phyloP scores from a whole-genome alignment of 1,140 invertebrate genomes.

The Saccostrea echinata region DNA sequence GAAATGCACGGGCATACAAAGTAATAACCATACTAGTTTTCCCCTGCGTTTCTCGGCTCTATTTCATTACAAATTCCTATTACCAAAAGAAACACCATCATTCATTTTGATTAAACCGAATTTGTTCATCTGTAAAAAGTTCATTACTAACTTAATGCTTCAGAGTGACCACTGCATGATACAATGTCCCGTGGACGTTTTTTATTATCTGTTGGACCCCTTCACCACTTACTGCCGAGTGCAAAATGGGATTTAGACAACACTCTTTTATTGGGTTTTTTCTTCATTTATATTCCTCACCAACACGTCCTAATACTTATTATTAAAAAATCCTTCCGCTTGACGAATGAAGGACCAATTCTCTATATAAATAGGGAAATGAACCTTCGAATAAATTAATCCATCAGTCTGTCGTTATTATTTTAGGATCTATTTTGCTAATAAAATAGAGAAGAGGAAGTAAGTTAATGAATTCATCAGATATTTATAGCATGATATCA shows the following conservation, averaged over 20 bases:
- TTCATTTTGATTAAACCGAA: conserved; percentile 23
- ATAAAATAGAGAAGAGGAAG: too few relatives aligned
- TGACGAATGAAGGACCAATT: not conserved
- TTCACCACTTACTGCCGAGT: not conserved
- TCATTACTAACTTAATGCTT: not conserved
- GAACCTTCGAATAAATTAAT: not conserved
- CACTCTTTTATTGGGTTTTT: conserved; percentile 11
- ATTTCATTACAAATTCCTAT: not conserved
- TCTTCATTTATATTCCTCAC: conserved; percentile 16
- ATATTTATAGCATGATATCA: too few relatives aligned
- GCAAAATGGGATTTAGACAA: conserved; percentile 21
- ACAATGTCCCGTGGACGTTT: not conserved
- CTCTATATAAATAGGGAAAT: not conserved
- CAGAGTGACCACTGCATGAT: not conserved
- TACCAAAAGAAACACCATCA: conserved; percentile 9
- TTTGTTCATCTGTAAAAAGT: conserved; percentile 29
- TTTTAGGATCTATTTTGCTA: too few relatives aligned
- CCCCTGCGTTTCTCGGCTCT: not conserved
- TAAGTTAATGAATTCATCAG: too few relatives aligned
- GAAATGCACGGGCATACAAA: not conserved
- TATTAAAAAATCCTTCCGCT: not conserved
- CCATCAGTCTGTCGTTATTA: not conserved
- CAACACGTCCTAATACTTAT: not conserved
- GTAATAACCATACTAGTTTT: conserved; percentile 3
- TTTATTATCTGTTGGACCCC: not conserved